These are phyloP conservation scores for Melanotaenia boesemani DNA, from an alignment of 2,797 vertebrate genomes.

Conservation along the genomic window DNA sequence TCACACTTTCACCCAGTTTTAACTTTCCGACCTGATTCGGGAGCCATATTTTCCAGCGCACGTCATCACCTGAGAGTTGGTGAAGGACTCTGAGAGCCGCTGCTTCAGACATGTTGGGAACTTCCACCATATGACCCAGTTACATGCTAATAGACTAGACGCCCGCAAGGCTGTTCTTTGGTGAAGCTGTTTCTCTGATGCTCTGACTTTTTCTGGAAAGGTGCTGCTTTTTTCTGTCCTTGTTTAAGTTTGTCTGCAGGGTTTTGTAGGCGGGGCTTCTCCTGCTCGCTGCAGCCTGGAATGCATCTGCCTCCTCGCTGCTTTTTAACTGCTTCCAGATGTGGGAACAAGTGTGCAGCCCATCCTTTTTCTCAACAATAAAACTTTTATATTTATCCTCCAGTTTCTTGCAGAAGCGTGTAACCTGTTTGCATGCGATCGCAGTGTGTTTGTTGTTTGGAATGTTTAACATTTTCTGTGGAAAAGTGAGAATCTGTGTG, in stretches of 20 bases:
- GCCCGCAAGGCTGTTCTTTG: slow-evolving; percentile 29
- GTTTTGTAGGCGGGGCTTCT: slow-evolving; percentile 58
- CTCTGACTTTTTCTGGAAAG: slow-evolving; percentile 32
- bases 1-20: no score
- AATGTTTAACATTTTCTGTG: not conserved
- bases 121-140: slow-evolving; percentile 28
- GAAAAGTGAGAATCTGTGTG: slow-evolving; percentile 33
- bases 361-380: slow-evolving; percentile 10
- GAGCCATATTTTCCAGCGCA: no score
- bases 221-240: slow-evolving; percentile 11
- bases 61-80: not conserved
- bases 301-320: slow-evolving; percentile 43
- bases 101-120: slow-evolving; percentile 15
- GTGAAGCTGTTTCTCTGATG: slow-evolving; percentile 10
- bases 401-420: no score
- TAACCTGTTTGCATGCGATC: no score
- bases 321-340: slow-evolving; percentile 14
- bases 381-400: slow-evolving; percentile 15
- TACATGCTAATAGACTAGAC: slow-evolving; percentile 27
- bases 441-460: no score
- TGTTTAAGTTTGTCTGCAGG: slow-evolving; percentile 40
- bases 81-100: not conserved
- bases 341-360: no score
- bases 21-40: no score
- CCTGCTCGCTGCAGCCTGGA: slow-evolving; percentile 25